These are phyloP conservation scores for Drosophila watanabei DNA, from an alignment of 1,140 invertebrate species.

Conservation along the genomic window DNA sequence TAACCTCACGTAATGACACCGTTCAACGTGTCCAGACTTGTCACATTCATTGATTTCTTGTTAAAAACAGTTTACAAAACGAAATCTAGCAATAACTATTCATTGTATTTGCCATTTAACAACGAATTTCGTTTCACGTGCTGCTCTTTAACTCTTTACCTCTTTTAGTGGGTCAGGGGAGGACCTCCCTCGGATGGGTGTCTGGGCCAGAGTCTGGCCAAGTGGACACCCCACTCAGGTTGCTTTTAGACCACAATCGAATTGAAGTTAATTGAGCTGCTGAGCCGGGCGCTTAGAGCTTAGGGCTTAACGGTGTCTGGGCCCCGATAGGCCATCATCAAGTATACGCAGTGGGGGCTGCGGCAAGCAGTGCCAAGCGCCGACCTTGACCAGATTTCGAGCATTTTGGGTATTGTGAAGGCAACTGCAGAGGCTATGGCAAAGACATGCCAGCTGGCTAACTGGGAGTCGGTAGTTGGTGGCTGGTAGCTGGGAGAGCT, in stretches of 20 bases:
- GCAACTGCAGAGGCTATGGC: slow-evolving; percentile 21
- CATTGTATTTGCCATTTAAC: not conserved
- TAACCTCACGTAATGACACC: not conserved
- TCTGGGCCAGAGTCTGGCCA: not conserved
- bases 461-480: not conserved
- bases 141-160: not conserved
- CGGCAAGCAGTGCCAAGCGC: not conserved
- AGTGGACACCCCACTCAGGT: too few species aligned
- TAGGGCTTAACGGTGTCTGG: slow-evolving; percentile 34
- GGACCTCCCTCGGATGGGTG: not conserved
- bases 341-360: slow-evolving; percentile 51
- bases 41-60: not conserved
- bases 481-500: not conserved
- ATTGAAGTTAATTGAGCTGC: slow-evolving; percentile 27
- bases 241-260: slow-evolving; percentile 15
- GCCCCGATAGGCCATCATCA: slow-evolving; percentile 33
- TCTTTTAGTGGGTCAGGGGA: not conserved
- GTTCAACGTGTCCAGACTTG: not conserved
- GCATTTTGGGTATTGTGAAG: slow-evolving; percentile 23
- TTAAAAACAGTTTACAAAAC: not conserved
- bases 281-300: slow-evolving; percentile 23
- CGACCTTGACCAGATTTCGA: slow-evolving; percentile 74
- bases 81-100: not conserved
- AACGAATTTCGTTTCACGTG: not conserved
- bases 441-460: slow-evolving; percentile 2